Conservation (phyloP, 1,140 invertebrate genomes). For the Sminthurinus signatus region DNA sequence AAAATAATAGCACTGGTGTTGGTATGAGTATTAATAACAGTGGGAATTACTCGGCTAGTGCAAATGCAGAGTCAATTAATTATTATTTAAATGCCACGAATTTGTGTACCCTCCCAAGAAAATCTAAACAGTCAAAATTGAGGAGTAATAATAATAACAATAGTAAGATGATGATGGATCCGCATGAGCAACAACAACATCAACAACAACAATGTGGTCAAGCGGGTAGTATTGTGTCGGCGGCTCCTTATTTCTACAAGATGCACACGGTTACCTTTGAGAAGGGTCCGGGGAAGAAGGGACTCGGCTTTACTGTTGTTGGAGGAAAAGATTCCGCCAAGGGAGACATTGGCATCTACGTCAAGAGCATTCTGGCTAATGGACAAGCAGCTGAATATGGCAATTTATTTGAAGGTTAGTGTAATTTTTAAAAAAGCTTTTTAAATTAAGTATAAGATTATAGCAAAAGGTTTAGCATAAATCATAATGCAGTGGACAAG, state of each 20-base stretch:
- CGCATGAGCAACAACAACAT: too few species aligned
- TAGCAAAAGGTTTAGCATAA: background rate
- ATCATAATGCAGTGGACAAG: background rate
- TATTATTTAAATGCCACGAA: slow-evolving; percentile 28
- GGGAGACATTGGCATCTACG: slow-evolving; percentile 81
- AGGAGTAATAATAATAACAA: too few species aligned
- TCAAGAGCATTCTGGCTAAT: slow-evolving; percentile 80
- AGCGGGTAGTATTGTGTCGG: too few species aligned
- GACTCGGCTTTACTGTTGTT: slow-evolving; percentile 85
- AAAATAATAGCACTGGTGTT: background rate
- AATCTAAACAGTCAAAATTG: slow-evolving; percentile 10
- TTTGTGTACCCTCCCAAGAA: slow-evolving; percentile 35
- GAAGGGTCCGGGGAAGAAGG: slow-evolving; percentile 76
- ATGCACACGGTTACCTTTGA: slow-evolving; percentile 59
- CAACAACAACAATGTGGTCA: too few species aligned
- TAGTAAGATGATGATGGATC: too few species aligned
- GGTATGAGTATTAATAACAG: background rate
- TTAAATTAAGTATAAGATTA: background rate
- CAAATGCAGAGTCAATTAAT: slow-evolving; percentile 14
- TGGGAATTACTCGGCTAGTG: background rate
- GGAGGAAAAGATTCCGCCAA: slow-evolving; percentile 81
- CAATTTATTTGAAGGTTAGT: slow-evolving; percentile 68
- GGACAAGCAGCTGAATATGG: slow-evolving; percentile 79
- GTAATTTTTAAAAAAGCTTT: background rate
- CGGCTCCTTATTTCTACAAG: slow-evolving; percentile 43